Evolutionary conservation across 2,888 invertebrate species (phyloP).

Genomic region (Steinernema scapterisci): DNA sequence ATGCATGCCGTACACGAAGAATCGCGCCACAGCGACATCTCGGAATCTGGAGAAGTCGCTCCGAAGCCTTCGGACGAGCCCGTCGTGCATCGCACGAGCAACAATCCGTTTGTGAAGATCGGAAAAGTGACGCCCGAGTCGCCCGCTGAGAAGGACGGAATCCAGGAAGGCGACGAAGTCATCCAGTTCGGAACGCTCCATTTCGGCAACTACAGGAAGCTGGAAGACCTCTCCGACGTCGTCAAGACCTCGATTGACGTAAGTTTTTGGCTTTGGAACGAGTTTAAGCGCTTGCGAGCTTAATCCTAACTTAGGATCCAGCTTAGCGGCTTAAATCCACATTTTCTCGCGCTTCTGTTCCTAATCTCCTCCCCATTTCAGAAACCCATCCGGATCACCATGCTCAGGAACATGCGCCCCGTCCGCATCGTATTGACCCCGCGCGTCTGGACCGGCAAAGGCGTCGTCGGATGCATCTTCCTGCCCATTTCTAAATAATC

Average conservation of each 20-base stretch:
- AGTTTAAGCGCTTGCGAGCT: too few species aligned
- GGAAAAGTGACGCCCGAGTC: slow-evolving; percentile 43
- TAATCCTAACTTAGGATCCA: neutral
- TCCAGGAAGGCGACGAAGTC: slow-evolving; percentile 53
- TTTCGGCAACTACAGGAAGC: slow-evolving; percentile 51
- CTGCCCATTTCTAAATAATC: slow-evolving; percentile 36
- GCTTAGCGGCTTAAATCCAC: too few species aligned
- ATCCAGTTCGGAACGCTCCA: slow-evolving; percentile 63
- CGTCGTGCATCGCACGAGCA: slow-evolving; percentile 53
- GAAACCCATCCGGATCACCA: slow-evolving; percentile 56
- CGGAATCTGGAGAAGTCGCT: slow-evolving; percentile 13
- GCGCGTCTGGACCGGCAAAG: slow-evolving; percentile 53
- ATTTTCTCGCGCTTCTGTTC: too few species aligned
- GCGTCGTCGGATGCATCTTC: slow-evolving; percentile 51
- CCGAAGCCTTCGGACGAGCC: slow-evolving; percentile 7
- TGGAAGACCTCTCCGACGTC: slow-evolving; percentile 51
- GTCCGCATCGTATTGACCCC: slow-evolving; percentile 54
- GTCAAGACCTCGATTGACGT: slow-evolving; percentile 52
- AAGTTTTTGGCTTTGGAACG: too few species aligned
- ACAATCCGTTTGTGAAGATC: slow-evolving; percentile 50
- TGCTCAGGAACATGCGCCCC: slow-evolving; percentile 48
- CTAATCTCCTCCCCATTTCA: slow-evolving; percentile 39
- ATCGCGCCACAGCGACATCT: neutral
- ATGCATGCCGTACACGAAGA: slow-evolving; percentile 39
- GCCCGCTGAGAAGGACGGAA: slow-evolving; percentile 49